These are phyloP conservation scores for Gadopsis marmoratus DNA, from an alignment of 2,797 vertebrate species.

Conservation along the genomic window DNA sequence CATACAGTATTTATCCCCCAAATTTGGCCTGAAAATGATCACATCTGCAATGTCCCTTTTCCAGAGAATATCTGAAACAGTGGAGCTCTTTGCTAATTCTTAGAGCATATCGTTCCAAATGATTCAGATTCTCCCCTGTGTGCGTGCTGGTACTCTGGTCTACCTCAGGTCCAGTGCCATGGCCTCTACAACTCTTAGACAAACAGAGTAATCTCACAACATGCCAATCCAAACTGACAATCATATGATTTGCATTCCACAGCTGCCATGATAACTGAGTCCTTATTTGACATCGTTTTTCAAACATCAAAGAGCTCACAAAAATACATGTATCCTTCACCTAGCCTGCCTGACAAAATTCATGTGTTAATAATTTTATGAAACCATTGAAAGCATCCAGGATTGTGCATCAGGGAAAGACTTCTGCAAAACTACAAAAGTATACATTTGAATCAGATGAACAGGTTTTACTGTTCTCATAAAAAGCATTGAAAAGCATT, in stretches of 20 bases:
- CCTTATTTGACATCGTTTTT: constrained; percentile 39
- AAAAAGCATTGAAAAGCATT: constrained; percentile 20
- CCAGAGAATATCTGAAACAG: constrained; percentile 17
- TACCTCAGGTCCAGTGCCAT: constrained; percentile 51
- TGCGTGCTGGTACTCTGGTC: constrained; percentile 43
- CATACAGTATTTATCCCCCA: neutral
- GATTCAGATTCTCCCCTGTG: constrained; percentile 23
- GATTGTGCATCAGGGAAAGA: neutral
- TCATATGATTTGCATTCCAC: constrained; percentile 56
- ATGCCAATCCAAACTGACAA: constrained; percentile 55
- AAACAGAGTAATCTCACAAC: constrained; percentile 65
- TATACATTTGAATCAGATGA: neutral
- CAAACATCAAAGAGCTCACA: constrained; percentile 7
- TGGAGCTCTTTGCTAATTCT: constrained; percentile 29
- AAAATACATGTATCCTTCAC: neutral
- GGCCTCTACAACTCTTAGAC: constrained; percentile 50
- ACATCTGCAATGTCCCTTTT: constrained; percentile 1
- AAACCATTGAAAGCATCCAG: neutral
- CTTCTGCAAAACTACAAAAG: neutral
- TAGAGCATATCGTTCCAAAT: constrained; percentile 26
- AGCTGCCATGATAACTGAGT: constrained; percentile 27
- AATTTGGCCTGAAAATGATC: constrained; percentile 8
- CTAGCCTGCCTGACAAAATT: neutral
- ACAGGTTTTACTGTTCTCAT: neutral
- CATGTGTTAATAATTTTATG: neutral